These are phyloP conservation scores for Fratercula arctica DNA, from an alignment of 2,797 vertebrate genomes.

Conservation along the genomic window DNA sequence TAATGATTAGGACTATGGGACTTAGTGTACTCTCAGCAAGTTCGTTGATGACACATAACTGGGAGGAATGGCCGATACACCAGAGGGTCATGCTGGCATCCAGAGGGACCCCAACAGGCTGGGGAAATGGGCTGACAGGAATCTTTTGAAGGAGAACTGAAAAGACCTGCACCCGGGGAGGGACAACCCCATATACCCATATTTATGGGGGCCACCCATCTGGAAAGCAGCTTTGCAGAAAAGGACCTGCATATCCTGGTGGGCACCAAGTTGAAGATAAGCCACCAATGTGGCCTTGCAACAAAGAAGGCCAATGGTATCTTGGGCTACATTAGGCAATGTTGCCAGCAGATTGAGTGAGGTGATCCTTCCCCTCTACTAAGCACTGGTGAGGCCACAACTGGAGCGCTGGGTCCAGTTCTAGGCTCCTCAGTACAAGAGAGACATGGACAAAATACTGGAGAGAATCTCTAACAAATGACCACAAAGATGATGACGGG, in stretches of 20 bases:
- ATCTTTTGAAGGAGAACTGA: background rate
- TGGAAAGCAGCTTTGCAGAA: background rate
- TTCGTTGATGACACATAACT: background rate
- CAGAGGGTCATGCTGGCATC: background rate
- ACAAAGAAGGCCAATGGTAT: background rate
- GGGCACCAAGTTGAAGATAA: background rate
- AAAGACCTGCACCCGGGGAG: background rate
- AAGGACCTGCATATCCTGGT: background rate
- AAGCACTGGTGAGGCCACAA: background rate
- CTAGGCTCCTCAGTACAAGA: background rate
- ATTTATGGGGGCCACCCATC: background rate
- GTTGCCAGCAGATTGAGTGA: background rate
- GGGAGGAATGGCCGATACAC: background rate
- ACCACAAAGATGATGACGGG: background rate
- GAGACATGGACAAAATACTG: background rate
- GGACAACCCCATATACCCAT: accelerated
- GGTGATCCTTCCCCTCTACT: background rate
- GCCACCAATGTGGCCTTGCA: accelerated
- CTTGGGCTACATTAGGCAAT: background rate
- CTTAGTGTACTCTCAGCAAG: background rate
- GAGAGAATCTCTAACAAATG: background rate
- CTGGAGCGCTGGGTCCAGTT: background rate
- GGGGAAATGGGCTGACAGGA: background rate
- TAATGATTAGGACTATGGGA: background rate
- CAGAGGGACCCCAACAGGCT: background rate